Evolutionary conservation across 1,140 invertebrate genomes (phyloP).

Genomic region (Dendroctonus valens): DNA sequence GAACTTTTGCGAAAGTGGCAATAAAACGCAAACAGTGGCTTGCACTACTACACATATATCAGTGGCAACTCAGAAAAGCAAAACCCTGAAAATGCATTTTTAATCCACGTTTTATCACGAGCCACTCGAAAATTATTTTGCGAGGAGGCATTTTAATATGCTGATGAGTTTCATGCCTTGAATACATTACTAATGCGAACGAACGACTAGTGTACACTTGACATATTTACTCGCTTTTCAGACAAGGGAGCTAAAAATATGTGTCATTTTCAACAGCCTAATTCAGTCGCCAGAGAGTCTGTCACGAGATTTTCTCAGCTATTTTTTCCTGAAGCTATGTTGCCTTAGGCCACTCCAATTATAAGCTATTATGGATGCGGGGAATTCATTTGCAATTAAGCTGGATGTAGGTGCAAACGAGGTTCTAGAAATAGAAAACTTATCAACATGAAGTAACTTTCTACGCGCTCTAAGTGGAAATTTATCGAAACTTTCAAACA

Average conservation of each 20-base stretch:
- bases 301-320: too few species aligned
- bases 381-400: too few species aligned
- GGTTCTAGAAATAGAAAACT: too few species aligned
- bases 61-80: background rate
- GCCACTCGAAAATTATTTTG: slow-evolving; percentile 17
- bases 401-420: too few species aligned
- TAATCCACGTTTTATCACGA: background rate
- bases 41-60: background rate
- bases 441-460: too few species aligned
- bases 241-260: background rate
- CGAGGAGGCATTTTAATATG: slow-evolving; percentile 11
- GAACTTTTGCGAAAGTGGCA: background rate
- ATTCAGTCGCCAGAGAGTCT: too few species aligned
- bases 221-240: slow-evolving; percentile 1
- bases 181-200: background rate
- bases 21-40: background rate
- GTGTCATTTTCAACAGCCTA: too few species aligned
- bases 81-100: slow-evolving; percentile 4
- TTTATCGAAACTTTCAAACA: too few species aligned
- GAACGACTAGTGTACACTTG: slow-evolving; percentile 3
- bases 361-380: too few species aligned
- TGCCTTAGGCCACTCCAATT: too few species aligned
- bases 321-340: too few species aligned
- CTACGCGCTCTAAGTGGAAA: too few species aligned
- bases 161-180: slow-evolving; percentile 6